Percentiles rank a stretch among this genome's conserved stretches.
These are phyloP conservation scores for Leptonema lineaticorne DNA, from an alignment of 1,140 invertebrate genomes.

Conservation along the genomic window DNA sequence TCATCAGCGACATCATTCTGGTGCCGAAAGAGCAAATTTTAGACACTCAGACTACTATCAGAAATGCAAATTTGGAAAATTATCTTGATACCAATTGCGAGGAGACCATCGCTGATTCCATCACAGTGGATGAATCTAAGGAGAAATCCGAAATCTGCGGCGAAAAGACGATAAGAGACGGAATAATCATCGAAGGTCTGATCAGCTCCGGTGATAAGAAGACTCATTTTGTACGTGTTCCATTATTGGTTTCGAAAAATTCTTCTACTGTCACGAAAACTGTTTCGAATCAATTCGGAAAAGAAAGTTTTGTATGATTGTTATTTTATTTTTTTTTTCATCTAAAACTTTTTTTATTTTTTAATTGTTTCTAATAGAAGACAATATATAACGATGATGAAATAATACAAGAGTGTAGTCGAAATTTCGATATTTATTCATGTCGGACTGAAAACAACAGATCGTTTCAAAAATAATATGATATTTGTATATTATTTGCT, in stretches of 20 bases:
- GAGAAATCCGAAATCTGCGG: conserved; percentile 2
- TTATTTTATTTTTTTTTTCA: background rate
- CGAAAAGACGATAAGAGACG: conserved; percentile 24
- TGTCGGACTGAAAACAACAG: too few relatives aligned
- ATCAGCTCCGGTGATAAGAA: conserved; percentile 33
- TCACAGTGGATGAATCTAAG: background rate
- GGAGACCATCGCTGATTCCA: conserved; percentile 16
- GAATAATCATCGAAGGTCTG: conserved; percentile 36
- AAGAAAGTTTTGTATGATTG: conserved; percentile 39
- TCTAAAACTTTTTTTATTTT: background rate
- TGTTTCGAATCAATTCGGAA: conserved; percentile 32
- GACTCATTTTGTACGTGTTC: conserved; percentile 38
- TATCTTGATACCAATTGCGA: conserved; percentile 32
- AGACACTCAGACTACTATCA: conserved; percentile 22
- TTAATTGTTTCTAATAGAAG: background rate
- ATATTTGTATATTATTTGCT: too few relatives aligned
- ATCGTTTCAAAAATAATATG: too few relatives aligned
- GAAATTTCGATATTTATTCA: too few relatives aligned
- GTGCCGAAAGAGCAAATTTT: conserved; percentile 45
- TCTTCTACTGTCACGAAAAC: conserved; percentile 25
- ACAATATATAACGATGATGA: background rate
- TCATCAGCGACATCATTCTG: conserved; percentile 50
- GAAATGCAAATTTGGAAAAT: conserved; percentile 30
- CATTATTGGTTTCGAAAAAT: conserved; percentile 36
- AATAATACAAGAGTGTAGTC: too few relatives aligned